Evolutionary conservation across 1,140 invertebrate genomes (phyloP), one percentile per base, ranked within the genome.

Genomic region (Nixonia krombeini): DNA sequence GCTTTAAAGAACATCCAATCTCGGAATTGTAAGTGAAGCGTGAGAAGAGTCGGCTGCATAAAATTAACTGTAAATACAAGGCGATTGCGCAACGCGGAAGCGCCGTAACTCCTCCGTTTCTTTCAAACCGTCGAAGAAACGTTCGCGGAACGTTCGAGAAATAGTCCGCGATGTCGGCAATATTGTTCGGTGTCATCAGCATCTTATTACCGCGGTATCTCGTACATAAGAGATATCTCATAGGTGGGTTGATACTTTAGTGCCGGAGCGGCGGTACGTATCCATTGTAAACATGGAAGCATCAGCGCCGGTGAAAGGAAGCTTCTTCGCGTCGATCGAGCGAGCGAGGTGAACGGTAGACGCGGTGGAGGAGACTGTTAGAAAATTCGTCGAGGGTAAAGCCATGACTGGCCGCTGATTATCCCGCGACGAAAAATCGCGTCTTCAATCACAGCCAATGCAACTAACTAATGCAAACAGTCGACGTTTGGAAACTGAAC

Each of bases 391-490:
- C 37, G 16, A 40, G 5, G 17, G 16, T 40, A 40, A 18, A 40
- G 5, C 17, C 37, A 9, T 40, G 17, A 17, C 37, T n/a, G n/a
- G n/a, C n/a, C n/a, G n/a, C 37, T 40, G 15, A 40, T 40, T 40
- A 40, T 40, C 37, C 6, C 21, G 2, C n/a, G 4, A 35, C n/a
- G 28, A 31, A 31, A n/a, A n/a, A n/a, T n/a, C n/a, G n/a, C n/a
- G n/a, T n/a, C n/a, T n/a, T n/a, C n/a, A n/a, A n/a, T n/a, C n/a
- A n/a, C n/a, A n/a, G n/a, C n/a, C n/a, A 62, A 62, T 26, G 26
- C 18, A 55, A 62, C 41, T 62, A 62, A 62, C 53, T 28, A 56
- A 50, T 45, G 46, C 23, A 51, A 47, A 23, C n/a, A n/a, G n/a
- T n/a, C n/a, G n/a, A n/a, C n/a, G n/a, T n/a, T n/a, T n/a, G n/a